Percentiles rank a stretch among this genome's conserved stretches.
These are phyloP conservation scores for Pygocentrus nattereri DNA, from an alignment of 2,797 vertebrate species.

Conservation along the genomic window DNA sequence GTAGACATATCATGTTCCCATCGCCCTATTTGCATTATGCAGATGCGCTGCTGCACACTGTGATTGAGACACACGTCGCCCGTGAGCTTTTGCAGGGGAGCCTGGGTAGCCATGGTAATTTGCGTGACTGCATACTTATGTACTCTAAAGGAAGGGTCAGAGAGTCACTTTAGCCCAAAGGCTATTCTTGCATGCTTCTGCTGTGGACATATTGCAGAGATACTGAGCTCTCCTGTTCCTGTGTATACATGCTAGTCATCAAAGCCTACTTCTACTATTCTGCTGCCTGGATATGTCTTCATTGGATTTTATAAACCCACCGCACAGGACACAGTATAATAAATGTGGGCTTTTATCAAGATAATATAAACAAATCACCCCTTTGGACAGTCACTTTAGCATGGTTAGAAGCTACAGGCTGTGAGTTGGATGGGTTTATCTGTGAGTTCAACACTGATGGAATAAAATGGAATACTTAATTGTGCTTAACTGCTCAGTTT, in stretches of 20 bases:
- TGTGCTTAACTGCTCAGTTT: background rate
- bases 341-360: constrained; percentile 11
- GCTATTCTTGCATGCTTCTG: constrained; percentile 38
- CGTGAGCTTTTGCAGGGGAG: constrained; percentile 18
- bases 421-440: background rate
- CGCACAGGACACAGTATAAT: background rate
- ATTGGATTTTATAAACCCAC: background rate
- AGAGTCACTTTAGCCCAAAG: constrained; percentile 39
- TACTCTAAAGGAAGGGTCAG: constrained; percentile 51
- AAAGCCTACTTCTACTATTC: constrained; percentile 3
- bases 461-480: background rate
- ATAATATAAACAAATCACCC: background rate
- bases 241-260: constrained; percentile 22
- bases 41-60: constrained; percentile 14
- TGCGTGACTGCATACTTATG: constrained; percentile 41
- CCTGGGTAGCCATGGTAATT: constrained; percentile 46
- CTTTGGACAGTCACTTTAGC: background rate
- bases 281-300: background rate
- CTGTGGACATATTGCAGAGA: constrained; percentile 11
- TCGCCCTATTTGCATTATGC: constrained; percentile 28
- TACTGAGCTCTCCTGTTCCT: background rate
- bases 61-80: constrained; percentile 22
- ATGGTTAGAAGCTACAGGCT: background rate
- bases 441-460: background rate
- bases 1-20: background rate